Conservation (phyloP, 2,888 invertebrate species). For the Chirona hameri region DNA sequence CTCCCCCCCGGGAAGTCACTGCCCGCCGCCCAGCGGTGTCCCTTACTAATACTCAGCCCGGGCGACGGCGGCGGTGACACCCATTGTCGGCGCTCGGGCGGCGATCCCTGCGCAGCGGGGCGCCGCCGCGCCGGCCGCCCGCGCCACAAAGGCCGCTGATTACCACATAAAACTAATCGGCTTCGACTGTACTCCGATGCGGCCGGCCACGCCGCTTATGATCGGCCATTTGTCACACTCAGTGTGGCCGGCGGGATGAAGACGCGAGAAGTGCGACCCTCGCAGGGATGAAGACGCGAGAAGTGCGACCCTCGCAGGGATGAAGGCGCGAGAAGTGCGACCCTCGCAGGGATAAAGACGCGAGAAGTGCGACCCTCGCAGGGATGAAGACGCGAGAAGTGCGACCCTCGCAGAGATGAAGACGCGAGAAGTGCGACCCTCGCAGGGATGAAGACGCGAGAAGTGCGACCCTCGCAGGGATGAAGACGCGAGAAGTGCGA, state of each 20-base stretch:
- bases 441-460: neutral
- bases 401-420: neutral
- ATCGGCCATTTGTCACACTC: slow-evolving; percentile 2
- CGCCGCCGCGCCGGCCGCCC: neutral
- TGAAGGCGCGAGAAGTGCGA: too few species aligned
- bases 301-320: neutral
- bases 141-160: slow-evolving; percentile 1
- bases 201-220: neutral
- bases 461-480: neutral
- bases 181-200: neutral
- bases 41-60: neutral
- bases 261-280: neutral
- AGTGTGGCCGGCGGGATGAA: neutral
- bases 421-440: too few species aligned
- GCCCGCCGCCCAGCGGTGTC: slow-evolving; percentile 1
- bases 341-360: neutral
- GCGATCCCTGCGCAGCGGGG: neutral
- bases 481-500: neutral
- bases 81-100: neutral
- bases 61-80: neutral
- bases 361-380: neutral
- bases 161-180: slow-evolving; percentile 25
- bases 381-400: neutral
- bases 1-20: neutral
- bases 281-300: neutral